phyloP scores from a whole-genome alignment of 2,888 invertebrate species.

The Chrysodeixis includens region DNA sequence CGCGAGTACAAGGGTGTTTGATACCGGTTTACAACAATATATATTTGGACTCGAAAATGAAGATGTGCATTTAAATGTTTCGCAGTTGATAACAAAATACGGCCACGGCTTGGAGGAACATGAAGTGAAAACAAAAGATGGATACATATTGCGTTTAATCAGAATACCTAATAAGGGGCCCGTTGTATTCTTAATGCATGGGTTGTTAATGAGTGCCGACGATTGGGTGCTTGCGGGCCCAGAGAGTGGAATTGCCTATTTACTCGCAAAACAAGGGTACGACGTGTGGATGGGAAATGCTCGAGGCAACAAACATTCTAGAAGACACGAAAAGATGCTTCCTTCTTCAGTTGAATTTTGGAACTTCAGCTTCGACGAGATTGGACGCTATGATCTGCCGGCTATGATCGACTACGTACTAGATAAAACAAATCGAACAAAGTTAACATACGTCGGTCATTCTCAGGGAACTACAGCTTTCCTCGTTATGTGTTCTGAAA shows the following conservation, averaged over 20 bases:
- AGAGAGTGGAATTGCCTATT: constrained; percentile 80
- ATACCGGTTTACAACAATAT: constrained; percentile 23
- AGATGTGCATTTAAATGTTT: constrained; percentile 52
- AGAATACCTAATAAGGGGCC: constrained; percentile 89
- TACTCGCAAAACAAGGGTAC: constrained; percentile 90
- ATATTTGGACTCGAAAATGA: constrained; percentile 45
- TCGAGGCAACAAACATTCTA: constrained; percentile 91
- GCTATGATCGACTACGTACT: constrained; percentile 92
- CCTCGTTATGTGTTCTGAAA: constrained; percentile 89
- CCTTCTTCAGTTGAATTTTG: constrained; percentile 83
- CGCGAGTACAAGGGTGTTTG: constrained; percentile 26
- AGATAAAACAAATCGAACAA: constrained; percentile 83
- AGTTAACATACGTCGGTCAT: constrained; percentile 93
- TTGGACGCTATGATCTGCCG: constrained; percentile 93
- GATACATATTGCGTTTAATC: constrained; percentile 92
- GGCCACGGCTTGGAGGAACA: constrained; percentile 69
- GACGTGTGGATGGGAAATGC: constrained; percentile 94
- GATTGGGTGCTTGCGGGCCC: constrained; percentile 91
- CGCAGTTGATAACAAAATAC: constrained; percentile 56
- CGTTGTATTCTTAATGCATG: constrained; percentile 92
- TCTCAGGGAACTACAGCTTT: constrained; percentile 91
- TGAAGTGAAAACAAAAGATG: constrained; percentile 91
- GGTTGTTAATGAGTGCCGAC: constrained; percentile 91
- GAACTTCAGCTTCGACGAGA: constrained; percentile 94
- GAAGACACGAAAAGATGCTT: constrained; percentile 81